These are phyloP conservation scores for Dione vanillae DNA, from an alignment of 2,888 invertebrate genomes.

Conservation along the genomic window DNA sequence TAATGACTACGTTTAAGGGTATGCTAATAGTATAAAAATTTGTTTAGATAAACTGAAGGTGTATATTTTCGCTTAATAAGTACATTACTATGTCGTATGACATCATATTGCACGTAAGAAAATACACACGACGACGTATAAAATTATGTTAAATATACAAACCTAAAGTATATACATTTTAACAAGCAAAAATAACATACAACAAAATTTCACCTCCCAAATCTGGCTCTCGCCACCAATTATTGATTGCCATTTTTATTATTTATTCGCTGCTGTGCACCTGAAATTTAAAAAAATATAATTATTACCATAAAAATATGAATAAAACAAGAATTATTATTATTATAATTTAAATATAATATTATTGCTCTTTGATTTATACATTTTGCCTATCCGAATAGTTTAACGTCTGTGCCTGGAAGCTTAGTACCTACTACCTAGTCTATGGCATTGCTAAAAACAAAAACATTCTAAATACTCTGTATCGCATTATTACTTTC, in stretches of 20 bases:
- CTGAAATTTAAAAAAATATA: not conserved
- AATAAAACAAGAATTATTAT: too few relatives aligned
- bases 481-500: constrained; percentile 16
- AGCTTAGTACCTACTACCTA: not conserved
- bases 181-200: constrained; percentile 39
- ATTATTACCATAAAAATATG: too few relatives aligned
- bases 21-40: not conserved
- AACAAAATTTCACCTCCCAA: constrained; percentile 61
- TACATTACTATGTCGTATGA: not conserved
- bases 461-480: not conserved
- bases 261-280: not conserved
- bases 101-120: not conserved
- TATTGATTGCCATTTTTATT: constrained; percentile 56
- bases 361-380: not conserved
- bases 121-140: not conserved
- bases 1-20: too few relatives aligned
- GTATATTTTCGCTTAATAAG: not conserved
- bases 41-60: not conserved
- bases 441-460: constrained; percentile 2
- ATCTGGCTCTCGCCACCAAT: constrained; percentile 67
- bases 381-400: not conserved
- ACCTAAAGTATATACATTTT: not conserved
- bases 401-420: not conserved
- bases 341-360: too few relatives aligned
- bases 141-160: not conserved